Conservation (phyloP, 1,140 invertebrate genomes). For the Sipha flava region DNA sequence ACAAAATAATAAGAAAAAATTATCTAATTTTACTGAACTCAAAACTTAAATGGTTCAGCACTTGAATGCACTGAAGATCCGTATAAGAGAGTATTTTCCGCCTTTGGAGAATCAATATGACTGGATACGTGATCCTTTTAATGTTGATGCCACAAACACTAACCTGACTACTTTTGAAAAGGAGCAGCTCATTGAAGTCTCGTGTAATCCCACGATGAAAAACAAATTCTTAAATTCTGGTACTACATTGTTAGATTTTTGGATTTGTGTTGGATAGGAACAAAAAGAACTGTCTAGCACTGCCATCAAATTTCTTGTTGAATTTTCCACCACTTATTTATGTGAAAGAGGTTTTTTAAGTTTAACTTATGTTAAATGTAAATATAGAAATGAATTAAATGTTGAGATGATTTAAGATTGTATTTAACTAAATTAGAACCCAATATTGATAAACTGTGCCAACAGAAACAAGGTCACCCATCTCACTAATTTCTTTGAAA, state of each 20-base stretch:
- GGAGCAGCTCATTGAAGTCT: neutral
- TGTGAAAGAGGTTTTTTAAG: neutral
- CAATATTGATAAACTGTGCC: too few relatives aligned
- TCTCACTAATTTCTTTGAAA: too few relatives aligned
- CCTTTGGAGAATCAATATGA: neutral
- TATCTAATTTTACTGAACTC: neutral
- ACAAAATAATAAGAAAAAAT: neutral
- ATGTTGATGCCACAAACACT: neutral
- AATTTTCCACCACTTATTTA: neutral
- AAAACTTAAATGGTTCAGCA: neutral
- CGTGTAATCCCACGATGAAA: neutral
- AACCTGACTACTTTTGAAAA: conserved; percentile 4
- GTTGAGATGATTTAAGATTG: too few relatives aligned
- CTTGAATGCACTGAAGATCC: neutral
- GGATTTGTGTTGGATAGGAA: neutral
- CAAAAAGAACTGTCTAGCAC: neutral
- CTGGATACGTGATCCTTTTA: neutral
- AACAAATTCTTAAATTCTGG: neutral
- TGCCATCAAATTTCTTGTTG: neutral
- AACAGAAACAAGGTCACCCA: too few relatives aligned
- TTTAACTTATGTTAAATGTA: neutral
- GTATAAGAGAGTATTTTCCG: conserved; percentile 1
- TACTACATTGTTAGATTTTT: too few relatives aligned
- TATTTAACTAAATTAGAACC: too few relatives aligned
- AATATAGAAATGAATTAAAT: too few relatives aligned